Base-by-base conservation (phyloP, 2,113 vertebrate species). In the Cheilinus undulatus region DNA sequence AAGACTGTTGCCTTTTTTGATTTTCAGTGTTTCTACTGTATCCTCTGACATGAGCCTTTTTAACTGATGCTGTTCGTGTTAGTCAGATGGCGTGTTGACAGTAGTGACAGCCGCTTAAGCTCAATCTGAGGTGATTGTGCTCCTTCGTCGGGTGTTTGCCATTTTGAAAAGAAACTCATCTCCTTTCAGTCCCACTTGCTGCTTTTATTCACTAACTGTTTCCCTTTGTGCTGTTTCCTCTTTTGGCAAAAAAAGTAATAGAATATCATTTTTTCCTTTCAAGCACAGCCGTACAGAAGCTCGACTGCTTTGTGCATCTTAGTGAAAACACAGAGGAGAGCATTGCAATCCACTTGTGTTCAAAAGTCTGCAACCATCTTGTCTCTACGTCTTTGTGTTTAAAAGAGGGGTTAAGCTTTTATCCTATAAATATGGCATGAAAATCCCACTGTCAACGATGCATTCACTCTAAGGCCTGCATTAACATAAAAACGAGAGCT, bases 401-500 rank as follows among this genome's bases (percentile, higher is more conserved):
- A 73, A 85, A 87, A 78, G 88, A 88, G 86, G 82, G 90, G 93
- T 93, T 92, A 92, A 91, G 88, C 92, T 91, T 92, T 93, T 91
- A 92, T 93, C 87, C 88, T 85, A 92, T 91, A 91, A 91, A 91
- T 92, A 92, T 74, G 86, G 81, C 84, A 78, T 73, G 84, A 89
- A 87, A 91, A 88, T 88, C 83, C 84, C 82, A 86, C 81, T 91
- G 91, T 92, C 91, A 91, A 89, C 78, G 90, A 89, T 58, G 62
- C 87, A 84, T 92, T 89, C 87, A 89, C 92, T 84, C 84, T 85
- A 68, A 83, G 83, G 83, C 88, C 62, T 3, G 66, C 89, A 92
- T 93, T 94, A 91, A 88, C 92, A 93, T 93, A 87, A 93, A 92
- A 93, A 93, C 88, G 85, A 88, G 86, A 83, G 90, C 92, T 93